A percentile compares a stretch with the other conserved stretches of the same genome.
These are phyloP conservation scores for Palythoa grandiflora DNA, from an alignment of 92 coral and sea anemone species.

Conservation along the genomic window DNA sequence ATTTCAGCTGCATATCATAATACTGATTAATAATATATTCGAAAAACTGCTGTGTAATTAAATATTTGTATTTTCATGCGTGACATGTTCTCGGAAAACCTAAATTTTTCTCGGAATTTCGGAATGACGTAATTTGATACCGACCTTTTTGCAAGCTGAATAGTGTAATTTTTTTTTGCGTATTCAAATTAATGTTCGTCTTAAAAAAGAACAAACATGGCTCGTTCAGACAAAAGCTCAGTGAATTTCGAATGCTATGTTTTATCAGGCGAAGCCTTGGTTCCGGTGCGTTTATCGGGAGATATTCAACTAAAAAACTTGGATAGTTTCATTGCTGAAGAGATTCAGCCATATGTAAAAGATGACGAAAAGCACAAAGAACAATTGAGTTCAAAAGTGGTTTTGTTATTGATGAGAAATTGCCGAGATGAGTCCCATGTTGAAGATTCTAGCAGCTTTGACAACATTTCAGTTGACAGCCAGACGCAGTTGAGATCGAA, in stretches of 20 bases:
- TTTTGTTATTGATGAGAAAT: not conserved
- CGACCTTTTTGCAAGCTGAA: not conserved
- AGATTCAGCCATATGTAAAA: not conserved
- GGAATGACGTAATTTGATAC: not conserved
- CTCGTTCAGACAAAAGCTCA: slow-evolving; percentile 12
- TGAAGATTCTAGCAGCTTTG: not conserved
- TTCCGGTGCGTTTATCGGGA: slow-evolving; percentile 40
- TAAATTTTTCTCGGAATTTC: not conserved
- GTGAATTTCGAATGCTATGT: slow-evolving; percentile 41
- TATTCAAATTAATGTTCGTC: not conserved
- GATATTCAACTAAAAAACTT: slow-evolving; percentile 39
- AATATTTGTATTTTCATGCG: not conserved
- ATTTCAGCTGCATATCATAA: too few species aligned
- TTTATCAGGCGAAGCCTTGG: slow-evolving; percentile 27
- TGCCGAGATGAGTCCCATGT: not conserved
- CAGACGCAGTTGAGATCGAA: not conserved
- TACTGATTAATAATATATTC: too few species aligned
- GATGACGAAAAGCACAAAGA: not conserved
- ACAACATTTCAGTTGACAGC: not conserved
- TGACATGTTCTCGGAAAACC: not conserved
- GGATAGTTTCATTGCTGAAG: not conserved
- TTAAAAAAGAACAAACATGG: slow-evolving; percentile 11
- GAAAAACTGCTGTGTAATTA: not conserved
- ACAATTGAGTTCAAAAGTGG: not conserved
- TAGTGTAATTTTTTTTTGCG: not conserved